Base-by-base conservation (phyloP, 1,140 invertebrate genomes). In the Rhagoletis zephyria region DNA sequence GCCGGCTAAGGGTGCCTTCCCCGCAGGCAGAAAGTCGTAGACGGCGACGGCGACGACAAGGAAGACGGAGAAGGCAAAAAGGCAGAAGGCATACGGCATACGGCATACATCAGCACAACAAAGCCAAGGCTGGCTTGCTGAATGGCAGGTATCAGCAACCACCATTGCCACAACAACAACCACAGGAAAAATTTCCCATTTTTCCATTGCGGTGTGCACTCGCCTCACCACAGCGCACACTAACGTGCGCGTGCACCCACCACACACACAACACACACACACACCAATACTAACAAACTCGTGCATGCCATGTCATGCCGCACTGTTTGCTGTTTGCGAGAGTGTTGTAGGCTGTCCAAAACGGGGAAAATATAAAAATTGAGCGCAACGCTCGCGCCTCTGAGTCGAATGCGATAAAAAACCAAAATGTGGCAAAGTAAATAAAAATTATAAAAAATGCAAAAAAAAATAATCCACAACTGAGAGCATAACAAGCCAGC, bases 101-200 rank as follows among this genome's bases (percentile, higher is more conserved):
- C 64, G 30, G 51, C 4, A n/a, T n/a, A n/a, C n/a, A n/a, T n/a
- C n/a, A 60, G 19, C 48, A 63, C 87, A 87, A 65, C 12, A 67
- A 40, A 86, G 30, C 30, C 77, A 70, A 70, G 19, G 87, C 51
- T 85, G 64, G 90, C 89, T 89, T 89, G 90, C 90, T 89, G 90
- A 90, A 90, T 51, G 77, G 90, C 90, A 90, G 90, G 91, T 92
- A 92, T 90, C 90, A 91, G 90, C 91, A 91, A 92, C 91, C 91
- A 92, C 91, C 91, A 92, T 92, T 92, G 91, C 91, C 91, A 88
- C 91, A 92, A 91, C 91, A 92, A 92, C 91, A 92, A 91, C 91
- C 90, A 91, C 91, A 92, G 91, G 85, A 92, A 92, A 88, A 92
- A 91, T 92, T 92, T 92, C 91, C 91, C 91, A 92, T 92, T 92